Conservation (phyloP, 2,888 invertebrate species). For the Macaria liturata region DNA sequence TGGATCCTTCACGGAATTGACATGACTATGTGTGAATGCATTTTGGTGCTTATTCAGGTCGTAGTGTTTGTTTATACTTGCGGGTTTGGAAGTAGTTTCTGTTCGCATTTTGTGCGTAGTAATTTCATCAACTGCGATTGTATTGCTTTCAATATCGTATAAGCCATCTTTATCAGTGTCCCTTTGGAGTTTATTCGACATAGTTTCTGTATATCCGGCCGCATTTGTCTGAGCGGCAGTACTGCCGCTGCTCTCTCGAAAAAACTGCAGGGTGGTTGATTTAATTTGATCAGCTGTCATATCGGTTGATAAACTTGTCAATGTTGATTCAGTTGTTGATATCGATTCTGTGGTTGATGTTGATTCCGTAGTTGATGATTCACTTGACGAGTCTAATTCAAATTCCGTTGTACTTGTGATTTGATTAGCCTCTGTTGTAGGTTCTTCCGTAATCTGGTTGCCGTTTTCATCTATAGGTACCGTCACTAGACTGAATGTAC, state of each 20-base stretch:
- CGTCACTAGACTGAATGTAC: conserved; percentile 6
- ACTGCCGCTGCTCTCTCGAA: conserved; percentile 12
- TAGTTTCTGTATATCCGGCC: conserved; percentile 3
- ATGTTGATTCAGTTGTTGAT: background rate
- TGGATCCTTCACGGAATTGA: no score
- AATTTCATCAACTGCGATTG: background rate
- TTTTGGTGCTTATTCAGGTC: no score
- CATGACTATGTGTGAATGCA: no score
- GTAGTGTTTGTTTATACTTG: no score
- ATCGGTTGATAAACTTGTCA: background rate
- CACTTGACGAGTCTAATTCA: background rate
- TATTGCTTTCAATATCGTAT: conserved; percentile 4
- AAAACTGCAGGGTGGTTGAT: conserved; percentile 18
- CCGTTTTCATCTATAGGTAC: conserved; percentile 6
- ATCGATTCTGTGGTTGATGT: background rate
- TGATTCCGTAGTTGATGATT: conserved; percentile 2
- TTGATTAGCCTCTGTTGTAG: conserved; percentile 1
- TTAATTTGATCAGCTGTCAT: conserved; percentile 6
- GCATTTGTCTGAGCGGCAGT: conserved; percentile 15
- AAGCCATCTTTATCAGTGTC: background rate
- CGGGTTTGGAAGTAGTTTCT: background rate
- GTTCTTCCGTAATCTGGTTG: conserved; percentile 1
- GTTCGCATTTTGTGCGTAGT: conserved; percentile 2
- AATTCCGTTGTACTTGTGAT: background rate
- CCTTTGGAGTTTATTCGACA: background rate